Percentiles rank a stretch among this genome's conserved stretches.
phyloP scores from a whole-genome alignment of 2,797 vertebrate genomes.

The Chelmon rostratus region DNA sequence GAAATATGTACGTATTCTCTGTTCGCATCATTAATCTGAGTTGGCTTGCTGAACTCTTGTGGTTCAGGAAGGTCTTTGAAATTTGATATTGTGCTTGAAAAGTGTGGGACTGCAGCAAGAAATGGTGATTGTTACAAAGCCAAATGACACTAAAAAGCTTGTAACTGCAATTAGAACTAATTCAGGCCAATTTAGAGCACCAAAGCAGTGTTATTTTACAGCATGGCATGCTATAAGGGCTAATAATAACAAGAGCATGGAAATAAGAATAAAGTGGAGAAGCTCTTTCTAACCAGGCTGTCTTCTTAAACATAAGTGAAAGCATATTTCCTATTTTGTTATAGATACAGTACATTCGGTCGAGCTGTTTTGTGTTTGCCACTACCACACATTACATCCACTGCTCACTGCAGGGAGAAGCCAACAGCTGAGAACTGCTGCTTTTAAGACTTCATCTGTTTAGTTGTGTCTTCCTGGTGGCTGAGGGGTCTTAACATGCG shows the following conservation, averaged over 20 bases:
- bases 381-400: too few relatives aligned
- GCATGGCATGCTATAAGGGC: background rate
- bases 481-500: too few relatives aligned
- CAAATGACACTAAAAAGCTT: background rate
- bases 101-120: background rate
- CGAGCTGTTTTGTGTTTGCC: background rate
- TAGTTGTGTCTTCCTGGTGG: too few relatives aligned
- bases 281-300: background rate
- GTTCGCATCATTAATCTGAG: background rate
- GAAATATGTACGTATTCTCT: background rate
- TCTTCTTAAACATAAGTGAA: background rate
- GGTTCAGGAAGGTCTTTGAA: background rate
- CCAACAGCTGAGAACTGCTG: background rate
- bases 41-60: background rate
- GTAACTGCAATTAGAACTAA: background rate
- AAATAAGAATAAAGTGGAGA: background rate
- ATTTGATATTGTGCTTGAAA: background rate
- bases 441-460: background rate
- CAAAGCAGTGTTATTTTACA: background rate
- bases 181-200: background rate
- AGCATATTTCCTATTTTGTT: background rate
- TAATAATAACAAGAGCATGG: background rate
- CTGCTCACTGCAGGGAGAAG: too few relatives aligned
- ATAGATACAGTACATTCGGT: background rate
- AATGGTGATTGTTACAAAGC: background rate